phyloP scores from a whole-genome alignment of 2,888 invertebrate species.

The Octodonta nipae region DNA sequence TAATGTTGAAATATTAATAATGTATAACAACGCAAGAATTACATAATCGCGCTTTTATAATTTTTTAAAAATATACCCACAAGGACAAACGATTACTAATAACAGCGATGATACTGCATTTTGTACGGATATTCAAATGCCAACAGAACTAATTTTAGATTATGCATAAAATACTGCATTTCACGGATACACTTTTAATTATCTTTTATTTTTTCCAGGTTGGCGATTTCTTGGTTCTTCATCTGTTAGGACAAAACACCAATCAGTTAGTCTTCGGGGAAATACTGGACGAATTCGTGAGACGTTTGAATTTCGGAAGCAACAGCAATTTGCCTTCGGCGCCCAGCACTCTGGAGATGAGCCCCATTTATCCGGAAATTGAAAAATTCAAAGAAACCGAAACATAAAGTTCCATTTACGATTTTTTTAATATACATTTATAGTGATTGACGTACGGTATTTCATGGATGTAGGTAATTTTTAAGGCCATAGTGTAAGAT shows the following conservation, averaged over 20 bases:
- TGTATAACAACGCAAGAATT: no score
- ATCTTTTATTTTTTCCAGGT: constrained; percentile 42
- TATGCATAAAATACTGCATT: no score
- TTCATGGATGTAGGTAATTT: no score
- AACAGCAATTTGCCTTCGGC: constrained; percentile 65
- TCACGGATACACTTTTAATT: constrained; percentile 4
- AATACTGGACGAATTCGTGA: constrained; percentile 63
- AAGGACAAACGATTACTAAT: no score
- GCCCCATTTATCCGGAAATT: constrained; percentile 69
- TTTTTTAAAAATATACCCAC: no score
- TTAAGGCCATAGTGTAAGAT: background rate
- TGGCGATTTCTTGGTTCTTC: constrained; percentile 73
- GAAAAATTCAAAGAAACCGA: constrained; percentile 73
- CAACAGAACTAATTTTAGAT: no score
- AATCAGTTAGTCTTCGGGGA: constrained; percentile 68
- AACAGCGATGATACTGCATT: no score
- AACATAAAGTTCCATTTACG: constrained; percentile 59
- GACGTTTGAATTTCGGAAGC: constrained; percentile 54
- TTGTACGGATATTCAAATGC: no score
- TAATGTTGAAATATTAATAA: no score
- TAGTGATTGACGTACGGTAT: no score
- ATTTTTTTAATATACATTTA: no score
- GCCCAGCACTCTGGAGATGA: constrained; percentile 76
- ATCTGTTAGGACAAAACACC: constrained; percentile 76
- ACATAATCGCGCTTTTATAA: no score